phyloP scores from a whole-genome alignment of 2,113 vertebrate species.

The Hipposideros armiger region DNA sequence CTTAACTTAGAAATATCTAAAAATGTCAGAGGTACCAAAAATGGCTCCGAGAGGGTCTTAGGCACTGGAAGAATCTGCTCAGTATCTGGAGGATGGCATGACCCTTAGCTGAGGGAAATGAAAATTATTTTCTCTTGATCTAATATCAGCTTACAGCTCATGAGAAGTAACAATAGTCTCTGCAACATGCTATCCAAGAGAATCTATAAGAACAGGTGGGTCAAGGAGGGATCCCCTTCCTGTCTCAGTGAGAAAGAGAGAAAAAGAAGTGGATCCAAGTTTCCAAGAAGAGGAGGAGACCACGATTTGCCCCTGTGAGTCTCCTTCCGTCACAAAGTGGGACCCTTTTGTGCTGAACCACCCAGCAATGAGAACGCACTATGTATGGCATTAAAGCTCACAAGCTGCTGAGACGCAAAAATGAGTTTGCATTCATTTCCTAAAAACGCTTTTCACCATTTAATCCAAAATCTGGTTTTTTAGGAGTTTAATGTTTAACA shows the following conservation, averaged over 20 bases:
- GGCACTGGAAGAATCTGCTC: neutral
- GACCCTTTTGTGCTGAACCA: neutral
- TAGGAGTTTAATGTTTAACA: constrained; percentile 59
- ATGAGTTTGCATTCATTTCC: neutral
- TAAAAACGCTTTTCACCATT: constrained; percentile 53
- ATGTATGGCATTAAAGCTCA: neutral
- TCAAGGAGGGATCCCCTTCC: neutral
- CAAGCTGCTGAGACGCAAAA: neutral
- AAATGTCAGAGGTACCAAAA: neutral
- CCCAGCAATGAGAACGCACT: neutral
- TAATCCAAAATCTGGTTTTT: constrained; percentile 52
- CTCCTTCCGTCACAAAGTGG: neutral
- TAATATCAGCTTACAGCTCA: neutral
- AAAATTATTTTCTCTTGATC: neutral
- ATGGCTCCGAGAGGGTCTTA: neutral
- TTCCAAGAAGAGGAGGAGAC: constrained; percentile 1
- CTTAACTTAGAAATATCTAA: neutral
- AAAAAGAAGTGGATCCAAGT: neutral
- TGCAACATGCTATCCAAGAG: neutral
- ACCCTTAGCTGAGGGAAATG: neutral
- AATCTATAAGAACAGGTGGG: neutral
- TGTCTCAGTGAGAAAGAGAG: neutral
- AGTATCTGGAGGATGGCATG: no score
- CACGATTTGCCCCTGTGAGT: neutral
- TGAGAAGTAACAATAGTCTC: fast-evolving